A percentile compares a stretch with the other conserved stretches of the same genome.
These are phyloP conservation scores for Thunnus maccoyii DNA, from an alignment of 2,113 vertebrate genomes.

Conservation along the genomic window DNA sequence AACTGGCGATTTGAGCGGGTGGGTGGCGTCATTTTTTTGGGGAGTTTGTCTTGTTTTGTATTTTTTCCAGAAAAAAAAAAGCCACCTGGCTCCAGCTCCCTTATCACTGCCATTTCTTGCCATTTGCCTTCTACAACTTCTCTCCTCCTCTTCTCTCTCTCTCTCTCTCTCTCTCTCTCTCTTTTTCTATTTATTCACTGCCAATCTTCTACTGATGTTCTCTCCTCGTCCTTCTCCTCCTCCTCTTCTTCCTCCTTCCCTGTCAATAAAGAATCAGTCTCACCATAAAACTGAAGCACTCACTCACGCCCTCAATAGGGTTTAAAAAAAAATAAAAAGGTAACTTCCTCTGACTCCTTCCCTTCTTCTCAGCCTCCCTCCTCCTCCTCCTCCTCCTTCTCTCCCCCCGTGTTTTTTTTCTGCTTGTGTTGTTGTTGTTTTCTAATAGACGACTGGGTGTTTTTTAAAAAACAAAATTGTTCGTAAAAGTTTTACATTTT, in stretches of 20 bases:
- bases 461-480: slow-evolving; percentile 56
- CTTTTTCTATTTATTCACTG: slow-evolving; percentile 56
- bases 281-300: slow-evolving; percentile 43
- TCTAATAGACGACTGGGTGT: slow-evolving; percentile 63
- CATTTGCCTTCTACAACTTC: neutral
- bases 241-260: neutral
- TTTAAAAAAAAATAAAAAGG: slow-evolving; percentile 22
- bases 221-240: slow-evolving; percentile 2
- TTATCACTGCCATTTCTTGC: slow-evolving; percentile 62
- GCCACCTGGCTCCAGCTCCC: slow-evolving; percentile 53
- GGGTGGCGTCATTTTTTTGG: slow-evolving; percentile 13
- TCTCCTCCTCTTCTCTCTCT: neutral
- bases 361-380: neutral
- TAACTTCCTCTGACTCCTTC: slow-evolving; percentile 7
- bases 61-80: slow-evolving; percentile 19
- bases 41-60: neutral
- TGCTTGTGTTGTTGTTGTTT: slow-evolving; percentile 68
- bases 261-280: slow-evolving; percentile 48
- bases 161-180: neutral
- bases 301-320: slow-evolving; percentile 21
- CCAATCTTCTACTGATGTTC: slow-evolving; percentile 43
- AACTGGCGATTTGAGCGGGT: slow-evolving; percentile 2
- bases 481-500: slow-evolving; percentile 36
- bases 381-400: neutral
- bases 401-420: slow-evolving; percentile 31